These are phyloP conservation scores for Lophura nycthemera DNA, from an alignment of 2,113 vertebrate species.

Conservation along the genomic window DNA sequence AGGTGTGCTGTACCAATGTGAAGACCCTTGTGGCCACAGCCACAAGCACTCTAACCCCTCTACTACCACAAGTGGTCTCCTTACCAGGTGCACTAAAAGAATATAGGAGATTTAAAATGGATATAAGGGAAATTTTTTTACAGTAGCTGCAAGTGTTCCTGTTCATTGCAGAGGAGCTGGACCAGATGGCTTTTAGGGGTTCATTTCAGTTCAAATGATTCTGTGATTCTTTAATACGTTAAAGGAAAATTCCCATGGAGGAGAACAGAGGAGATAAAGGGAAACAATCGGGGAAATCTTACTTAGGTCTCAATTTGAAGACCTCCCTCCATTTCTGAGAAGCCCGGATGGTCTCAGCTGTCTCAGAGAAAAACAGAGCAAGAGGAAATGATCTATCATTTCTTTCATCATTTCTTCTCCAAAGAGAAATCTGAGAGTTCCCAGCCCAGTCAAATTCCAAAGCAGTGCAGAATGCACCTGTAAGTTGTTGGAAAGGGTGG, in stretches of 20 bases:
- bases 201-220: too few species aligned
- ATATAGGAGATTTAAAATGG: too few species aligned
- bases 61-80: neutral
- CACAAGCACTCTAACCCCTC: neutral
- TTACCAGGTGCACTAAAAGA: fast-evolving
- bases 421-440: neutral
- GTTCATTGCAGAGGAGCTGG: too few species aligned
- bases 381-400: neutral
- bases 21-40: neutral
- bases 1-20: neutral
- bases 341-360: neutral
- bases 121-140: too few species aligned
- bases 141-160: too few species aligned
- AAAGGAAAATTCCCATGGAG: neutral
- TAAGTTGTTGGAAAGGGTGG: neutral
- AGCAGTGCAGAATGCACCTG: neutral
- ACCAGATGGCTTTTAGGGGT: too few species aligned
- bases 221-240: neutral
- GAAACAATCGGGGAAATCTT: neutral
- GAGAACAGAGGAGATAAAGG: fast-evolving
- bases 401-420: neutral
- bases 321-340: neutral
- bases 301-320: neutral
- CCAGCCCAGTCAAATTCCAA: neutral
- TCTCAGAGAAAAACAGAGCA: neutral